Evolutionary conservation across 2,113 vertebrate genomes (phyloP).

Genomic region (Typhlomys cinereus): DNA sequence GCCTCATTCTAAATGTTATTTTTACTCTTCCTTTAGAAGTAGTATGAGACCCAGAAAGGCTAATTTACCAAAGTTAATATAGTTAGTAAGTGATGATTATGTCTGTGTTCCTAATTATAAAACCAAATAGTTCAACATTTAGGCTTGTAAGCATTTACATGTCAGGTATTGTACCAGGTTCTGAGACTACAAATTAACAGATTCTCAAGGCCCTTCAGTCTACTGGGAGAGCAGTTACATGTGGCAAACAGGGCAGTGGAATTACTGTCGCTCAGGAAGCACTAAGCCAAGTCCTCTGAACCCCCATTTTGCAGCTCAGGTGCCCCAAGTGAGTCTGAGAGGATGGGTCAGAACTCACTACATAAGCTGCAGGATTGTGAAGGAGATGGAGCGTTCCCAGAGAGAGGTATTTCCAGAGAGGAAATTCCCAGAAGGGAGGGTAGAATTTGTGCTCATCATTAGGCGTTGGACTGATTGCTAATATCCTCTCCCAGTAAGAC

Average conservation of each 20-base stretch:
- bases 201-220: neutral
- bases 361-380: no score
- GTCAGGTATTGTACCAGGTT: neutral
- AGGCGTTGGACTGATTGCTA: neutral
- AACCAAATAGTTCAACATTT: neutral
- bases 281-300: neutral
- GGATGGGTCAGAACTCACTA: neutral
- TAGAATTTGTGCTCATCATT: neutral
- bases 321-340: neutral
- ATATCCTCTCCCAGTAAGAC: neutral
- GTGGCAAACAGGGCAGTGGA: neutral
- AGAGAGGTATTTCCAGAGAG: neutral
- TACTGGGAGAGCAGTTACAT: neutral
- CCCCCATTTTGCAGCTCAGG: neutral
- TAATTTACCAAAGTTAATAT: neutral
- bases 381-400: neutral
- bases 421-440: neutral
- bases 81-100: neutral
- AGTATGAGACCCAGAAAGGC: neutral
- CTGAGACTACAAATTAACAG: neutral
- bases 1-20: neutral
- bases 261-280: neutral
- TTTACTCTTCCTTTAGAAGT: conserved; percentile 10
- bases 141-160: neutral
- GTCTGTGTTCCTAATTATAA: neutral